Percentiles rank a stretch among this genome's conserved stretches.
Evolutionary conservation across 1,140 invertebrate genomes (phyloP).

Genomic region (Drosophila willistoni): DNA sequence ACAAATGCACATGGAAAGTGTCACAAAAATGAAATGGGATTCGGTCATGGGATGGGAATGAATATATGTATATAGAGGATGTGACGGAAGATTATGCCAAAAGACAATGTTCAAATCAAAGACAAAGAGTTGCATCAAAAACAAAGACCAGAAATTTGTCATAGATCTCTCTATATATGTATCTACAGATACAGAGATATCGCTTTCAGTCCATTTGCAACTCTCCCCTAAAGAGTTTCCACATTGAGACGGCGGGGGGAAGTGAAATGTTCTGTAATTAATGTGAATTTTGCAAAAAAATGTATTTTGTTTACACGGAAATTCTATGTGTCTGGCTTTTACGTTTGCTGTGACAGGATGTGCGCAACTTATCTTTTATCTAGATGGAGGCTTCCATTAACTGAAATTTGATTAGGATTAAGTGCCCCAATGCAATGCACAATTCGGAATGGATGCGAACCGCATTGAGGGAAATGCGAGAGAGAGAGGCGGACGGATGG

Average conservation of each 20-base stretch:
- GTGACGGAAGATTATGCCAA: slow-evolving; percentile 8
- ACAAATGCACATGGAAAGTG: slow-evolving; percentile 36
- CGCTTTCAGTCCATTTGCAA: slow-evolving; percentile 34
- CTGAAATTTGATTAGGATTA: slow-evolving; percentile 19
- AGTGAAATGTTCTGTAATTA: slow-evolving; percentile 50
- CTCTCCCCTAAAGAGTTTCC: background rate
- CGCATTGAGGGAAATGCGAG: slow-evolving; percentile 5
- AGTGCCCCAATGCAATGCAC: slow-evolving; percentile 26
- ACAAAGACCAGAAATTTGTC: slow-evolving; percentile 53
- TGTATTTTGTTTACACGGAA: slow-evolving; percentile 52
- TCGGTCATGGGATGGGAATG: slow-evolving; percentile 36
- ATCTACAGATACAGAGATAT: background rate
- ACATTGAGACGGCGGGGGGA: background rate
- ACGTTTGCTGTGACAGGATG: slow-evolving; percentile 34
- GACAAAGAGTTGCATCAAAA: slow-evolving; percentile 31
- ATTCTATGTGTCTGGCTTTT: slow-evolving; percentile 34
- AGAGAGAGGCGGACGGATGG: background rate
- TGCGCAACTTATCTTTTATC: slow-evolving; percentile 3
- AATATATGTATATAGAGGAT: slow-evolving; percentile 10
- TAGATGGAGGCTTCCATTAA: slow-evolving; percentile 3
- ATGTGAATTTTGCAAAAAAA: slow-evolving; percentile 26
- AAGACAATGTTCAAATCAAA: slow-evolving; percentile 15
- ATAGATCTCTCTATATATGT: slow-evolving; percentile 29
- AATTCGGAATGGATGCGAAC: slow-evolving; percentile 9
- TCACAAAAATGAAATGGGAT: slow-evolving; percentile 45